Evolutionary conservation across 2,888 invertebrate genomes (phyloP).

Genomic region (Uropetala carovei): DNA sequence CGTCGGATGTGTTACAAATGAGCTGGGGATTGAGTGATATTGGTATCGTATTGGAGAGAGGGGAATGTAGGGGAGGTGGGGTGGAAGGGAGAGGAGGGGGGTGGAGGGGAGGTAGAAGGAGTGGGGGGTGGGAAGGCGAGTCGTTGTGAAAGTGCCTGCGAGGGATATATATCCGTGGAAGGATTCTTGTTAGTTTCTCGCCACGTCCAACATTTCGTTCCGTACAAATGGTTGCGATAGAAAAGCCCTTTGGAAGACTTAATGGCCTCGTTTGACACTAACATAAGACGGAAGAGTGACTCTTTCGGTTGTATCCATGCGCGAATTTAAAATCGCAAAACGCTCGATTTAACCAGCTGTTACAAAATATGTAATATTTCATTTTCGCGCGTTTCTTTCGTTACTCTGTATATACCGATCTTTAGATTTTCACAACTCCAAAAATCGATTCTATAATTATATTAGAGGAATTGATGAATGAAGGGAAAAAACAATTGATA

Average conservation of each 20-base stretch:
- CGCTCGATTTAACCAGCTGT: too few species aligned
- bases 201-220: background rate
- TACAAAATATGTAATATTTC: too few species aligned
- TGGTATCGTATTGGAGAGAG: slow-evolving; percentile 43
- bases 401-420: too few species aligned
- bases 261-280: background rate
- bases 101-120: background rate
- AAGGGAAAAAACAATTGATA: too few species aligned
- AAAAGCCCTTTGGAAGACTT: background rate
- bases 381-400: too few species aligned
- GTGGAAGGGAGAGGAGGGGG: background rate
- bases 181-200: slow-evolving; percentile 32
- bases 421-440: too few species aligned
- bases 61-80: background rate
- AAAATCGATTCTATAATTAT: too few species aligned
- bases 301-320: too few species aligned
- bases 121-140: background rate
- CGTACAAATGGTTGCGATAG: slow-evolving; percentile 8
- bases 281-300: background rate
- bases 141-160: slow-evolving; percentile 45
- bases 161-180: background rate
- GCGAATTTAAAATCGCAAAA: too few species aligned
- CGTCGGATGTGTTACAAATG: slow-evolving; percentile 63
- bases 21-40: slow-evolving; percentile 63
- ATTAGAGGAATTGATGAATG: too few species aligned